Base-by-base conservation (phyloP, 2,888 invertebrate genomes). In the Mellilla xanthometata region DNA sequence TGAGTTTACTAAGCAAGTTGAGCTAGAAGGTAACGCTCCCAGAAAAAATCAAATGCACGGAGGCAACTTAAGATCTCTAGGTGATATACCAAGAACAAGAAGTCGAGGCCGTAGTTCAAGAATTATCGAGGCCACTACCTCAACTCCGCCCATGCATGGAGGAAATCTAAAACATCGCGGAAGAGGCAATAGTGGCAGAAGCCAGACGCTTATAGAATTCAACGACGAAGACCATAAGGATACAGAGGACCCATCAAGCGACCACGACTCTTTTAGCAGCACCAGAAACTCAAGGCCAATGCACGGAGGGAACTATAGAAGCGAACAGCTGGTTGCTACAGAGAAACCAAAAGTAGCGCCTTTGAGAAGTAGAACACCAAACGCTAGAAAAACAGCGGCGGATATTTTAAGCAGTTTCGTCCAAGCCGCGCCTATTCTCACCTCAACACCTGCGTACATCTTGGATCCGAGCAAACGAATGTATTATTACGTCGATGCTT, bases 381-480 rank as follows among this genome's bases (percentile, higher is more conserved):
- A 71, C 34, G 51, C 53, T 7, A 67, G 70, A 50, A 67, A 53
- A 34, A 80, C 66, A 41, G 73, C 85, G 6, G 82, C 84, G 2
- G 71, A 56, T 7, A 57, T 88, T n/a, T 60, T 90, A 2, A 82
- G 76, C 23, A 83, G 77, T 38, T 86, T 83, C 57, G 88, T 74
- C 6, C 78, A 81, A 57, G 84, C 80, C 8, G 76, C 74, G 3
- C 84, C 88, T 1, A 65, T 81, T 42, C 56, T 87, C 7, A 82
- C 87, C 0, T 83, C 81, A 1, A 81, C 83, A 0, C 81, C 84
- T 8, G 66, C 67, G 0, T 90, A 76, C 43, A 90, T 90, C 53
- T 62, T 87, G 62, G 89, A 90, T 58, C 90, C 90, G 15, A 88
- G 90, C 52, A 88, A 90, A 71, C 72, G 90, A 54, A 85, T 85